These are phyloP conservation scores for Poecilia wingei DNA, from an alignment of 2,797 vertebrate species.

Conservation along the genomic window DNA sequence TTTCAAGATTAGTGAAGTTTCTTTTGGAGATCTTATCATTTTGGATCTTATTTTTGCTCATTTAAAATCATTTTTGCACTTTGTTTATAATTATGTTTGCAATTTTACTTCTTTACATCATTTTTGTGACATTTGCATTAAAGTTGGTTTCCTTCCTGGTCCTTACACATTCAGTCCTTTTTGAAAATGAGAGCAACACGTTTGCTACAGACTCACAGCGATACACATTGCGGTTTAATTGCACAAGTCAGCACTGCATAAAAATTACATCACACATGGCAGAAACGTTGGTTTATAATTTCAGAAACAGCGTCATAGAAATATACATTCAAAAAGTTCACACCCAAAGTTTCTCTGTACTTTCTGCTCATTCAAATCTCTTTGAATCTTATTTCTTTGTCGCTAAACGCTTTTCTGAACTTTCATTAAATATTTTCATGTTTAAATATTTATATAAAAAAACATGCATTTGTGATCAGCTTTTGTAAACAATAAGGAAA, in stretches of 20 bases:
- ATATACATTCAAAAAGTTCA: constrained; percentile 90
- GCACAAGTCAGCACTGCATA: constrained; percentile 80
- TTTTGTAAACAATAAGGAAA: constrained; percentile 75
- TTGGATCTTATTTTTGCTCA: neutral
- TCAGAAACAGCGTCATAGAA: constrained; percentile 86
- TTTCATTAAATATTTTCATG: constrained; percentile 63
- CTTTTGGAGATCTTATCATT: neutral
- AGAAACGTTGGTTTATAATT: constrained; percentile 78
- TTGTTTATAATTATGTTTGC: neutral
- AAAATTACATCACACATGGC: constrained; percentile 76
- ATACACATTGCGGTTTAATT: constrained; percentile 69
- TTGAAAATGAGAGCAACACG: constrained; percentile 81
- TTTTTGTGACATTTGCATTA: neutral
- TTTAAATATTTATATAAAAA: constrained; percentile 57
- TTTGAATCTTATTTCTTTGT: constrained; percentile 11
- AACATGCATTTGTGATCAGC: constrained; percentile 72
- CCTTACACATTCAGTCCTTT: constrained; percentile 25
- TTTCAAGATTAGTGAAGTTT: neutral
- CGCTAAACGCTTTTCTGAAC: constrained; percentile 23
- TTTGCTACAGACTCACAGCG: constrained; percentile 73
- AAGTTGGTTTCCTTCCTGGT: neutral
- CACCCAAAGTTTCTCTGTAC: constrained; percentile 55
- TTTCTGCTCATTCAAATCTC: constrained; percentile 19
- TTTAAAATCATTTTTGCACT: neutral
- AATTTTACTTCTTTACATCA: neutral